phyloP scores from a whole-genome alignment of 2,888 invertebrate genomes.

The Tipula confusa region DNA sequence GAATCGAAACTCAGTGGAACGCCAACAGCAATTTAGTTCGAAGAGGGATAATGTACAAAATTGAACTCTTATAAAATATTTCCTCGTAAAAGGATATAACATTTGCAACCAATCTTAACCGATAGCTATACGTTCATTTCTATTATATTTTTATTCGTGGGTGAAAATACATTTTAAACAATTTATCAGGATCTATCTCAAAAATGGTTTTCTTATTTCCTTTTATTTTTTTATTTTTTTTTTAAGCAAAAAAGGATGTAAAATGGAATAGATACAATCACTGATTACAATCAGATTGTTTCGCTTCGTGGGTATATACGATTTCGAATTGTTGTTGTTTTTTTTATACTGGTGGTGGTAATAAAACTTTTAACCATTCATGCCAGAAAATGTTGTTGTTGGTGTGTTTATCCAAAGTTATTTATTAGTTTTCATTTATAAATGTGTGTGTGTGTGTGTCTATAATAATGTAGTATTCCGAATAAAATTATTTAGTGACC shows the following conservation, averaged over 20 bases:
- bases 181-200: conserved; percentile 3
- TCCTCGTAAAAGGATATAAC: background rate
- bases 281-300: conserved; percentile 12
- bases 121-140: background rate
- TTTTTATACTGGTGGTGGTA: background rate
- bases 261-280: conserved; percentile 9
- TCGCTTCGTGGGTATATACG: background rate
- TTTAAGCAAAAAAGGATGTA: background rate
- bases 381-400: background rate
- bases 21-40: too few species aligned
- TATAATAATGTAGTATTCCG: background rate
- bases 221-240: background rate
- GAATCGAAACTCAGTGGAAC: too few species aligned
- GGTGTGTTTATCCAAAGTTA: background rate
- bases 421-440: background rate
- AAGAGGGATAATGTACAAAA: too few species aligned
- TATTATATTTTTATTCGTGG: background rate
- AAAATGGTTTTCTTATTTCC: background rate
- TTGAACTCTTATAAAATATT: too few species aligned
- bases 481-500: background rate
- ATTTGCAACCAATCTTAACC: background rate
- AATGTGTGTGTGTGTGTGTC: background rate
- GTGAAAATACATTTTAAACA: background rate
- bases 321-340: background rate
- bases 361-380: background rate